phyloP scores from a whole-genome alignment of 1,140 invertebrate species.

The Whitmania pigra region DNA sequence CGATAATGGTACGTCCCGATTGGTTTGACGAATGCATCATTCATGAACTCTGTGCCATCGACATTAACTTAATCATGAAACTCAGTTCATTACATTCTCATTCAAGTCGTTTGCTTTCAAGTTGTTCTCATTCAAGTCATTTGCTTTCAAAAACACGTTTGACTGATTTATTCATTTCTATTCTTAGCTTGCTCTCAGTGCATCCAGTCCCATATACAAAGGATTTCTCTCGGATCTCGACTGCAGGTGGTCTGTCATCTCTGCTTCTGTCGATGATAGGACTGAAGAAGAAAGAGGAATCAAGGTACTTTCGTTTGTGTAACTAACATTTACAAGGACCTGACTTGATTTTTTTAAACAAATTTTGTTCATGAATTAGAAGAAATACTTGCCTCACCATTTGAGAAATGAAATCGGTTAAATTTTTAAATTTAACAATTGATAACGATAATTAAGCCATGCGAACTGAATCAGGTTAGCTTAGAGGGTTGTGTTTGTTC shows the following conservation, averaged over 20 bases:
- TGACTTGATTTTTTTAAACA: no score
- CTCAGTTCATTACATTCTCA: no score
- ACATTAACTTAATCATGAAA: no score
- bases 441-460: no score
- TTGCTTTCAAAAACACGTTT: slow-evolving; percentile 21
- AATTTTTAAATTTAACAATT: no score
- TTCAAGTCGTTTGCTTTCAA: slow-evolving; percentile 23
- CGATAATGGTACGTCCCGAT: slow-evolving; percentile 66
- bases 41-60: no score
- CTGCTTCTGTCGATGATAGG: slow-evolving; percentile 85
- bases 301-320: slow-evolving; percentile 30
- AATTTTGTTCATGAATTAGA: no score
- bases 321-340: neutral
- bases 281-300: slow-evolving; percentile 83
- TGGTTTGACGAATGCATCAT: neutral
- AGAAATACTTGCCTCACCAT: no score
- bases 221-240: slow-evolving; percentile 87
- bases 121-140: slow-evolving; percentile 6
- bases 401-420: no score
- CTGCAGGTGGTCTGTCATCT: slow-evolving; percentile 90
- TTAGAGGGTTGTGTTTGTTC: no score
- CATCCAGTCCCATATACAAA: slow-evolving; percentile 83
- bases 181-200: slow-evolving; percentile 74
- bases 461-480: no score
- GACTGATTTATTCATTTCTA: no score